phyloP scores from a whole-genome alignment of 2,888 invertebrate genomes.

The Allophyes oxyacanthae region DNA sequence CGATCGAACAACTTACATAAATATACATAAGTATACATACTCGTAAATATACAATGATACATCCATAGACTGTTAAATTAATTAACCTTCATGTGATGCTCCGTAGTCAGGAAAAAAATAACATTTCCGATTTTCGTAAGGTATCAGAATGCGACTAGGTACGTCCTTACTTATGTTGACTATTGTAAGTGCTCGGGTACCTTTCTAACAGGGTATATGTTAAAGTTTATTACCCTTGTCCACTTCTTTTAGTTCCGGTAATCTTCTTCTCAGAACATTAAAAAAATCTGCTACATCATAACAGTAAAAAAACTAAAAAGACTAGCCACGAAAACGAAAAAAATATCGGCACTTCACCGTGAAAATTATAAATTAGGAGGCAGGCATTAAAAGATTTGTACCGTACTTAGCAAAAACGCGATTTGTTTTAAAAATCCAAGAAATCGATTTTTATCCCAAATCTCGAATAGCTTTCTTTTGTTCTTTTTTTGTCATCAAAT shows the following conservation, averaged over 20 bases:
- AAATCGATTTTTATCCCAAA: conserved; percentile 39
- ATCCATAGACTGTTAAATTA: too few species aligned
- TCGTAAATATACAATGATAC: too few species aligned
- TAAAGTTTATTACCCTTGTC: too few species aligned
- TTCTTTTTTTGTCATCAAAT: conserved; percentile 12
- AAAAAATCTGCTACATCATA: conserved; percentile 16
- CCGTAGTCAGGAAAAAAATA: too few species aligned
- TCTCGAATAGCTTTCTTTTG: conserved; percentile 2
- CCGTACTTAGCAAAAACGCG: conserved; percentile 18
- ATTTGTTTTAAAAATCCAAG: conserved; percentile 28
- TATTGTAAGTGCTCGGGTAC: too few species aligned
- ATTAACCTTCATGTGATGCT: too few species aligned
- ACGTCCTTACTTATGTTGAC: too few species aligned
- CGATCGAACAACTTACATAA: too few species aligned
- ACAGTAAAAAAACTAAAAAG: conserved; percentile 3
- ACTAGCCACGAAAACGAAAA: conserved; percentile 16
- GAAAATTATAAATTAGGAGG: conserved; percentile 27
- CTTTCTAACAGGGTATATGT: too few species aligned
- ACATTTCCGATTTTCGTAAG: too few species aligned
- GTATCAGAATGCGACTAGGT: too few species aligned
- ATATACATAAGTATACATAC: too few species aligned
- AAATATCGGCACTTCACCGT: conserved; percentile 34
- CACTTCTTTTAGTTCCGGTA: conserved; percentile 1
- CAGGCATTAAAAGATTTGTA: conserved; percentile 17
- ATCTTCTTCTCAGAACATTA: conserved; percentile 2